phyloP scores from a whole-genome alignment of 2,888 invertebrate genomes.

The Epinotia demarniana region DNA sequence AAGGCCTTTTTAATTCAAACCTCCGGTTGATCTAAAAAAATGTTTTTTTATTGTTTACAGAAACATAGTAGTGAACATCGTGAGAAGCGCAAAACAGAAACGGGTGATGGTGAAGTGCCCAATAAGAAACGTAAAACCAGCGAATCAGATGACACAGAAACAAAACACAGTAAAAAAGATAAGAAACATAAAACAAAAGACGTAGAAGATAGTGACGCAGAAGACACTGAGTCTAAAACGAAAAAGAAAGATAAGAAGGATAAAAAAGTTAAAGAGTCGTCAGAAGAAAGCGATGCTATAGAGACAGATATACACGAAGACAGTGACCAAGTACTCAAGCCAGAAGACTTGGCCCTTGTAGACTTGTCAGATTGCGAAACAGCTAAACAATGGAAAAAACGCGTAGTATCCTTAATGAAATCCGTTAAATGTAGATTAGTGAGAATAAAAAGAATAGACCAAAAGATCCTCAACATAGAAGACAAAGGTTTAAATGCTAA shows the following conservation, averaged over 20 bases:
- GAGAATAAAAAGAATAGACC: constrained; percentile 58
- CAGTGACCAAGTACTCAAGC: constrained; percentile 60
- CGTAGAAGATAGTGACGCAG: constrained; percentile 45
- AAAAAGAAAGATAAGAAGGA: constrained; percentile 47
- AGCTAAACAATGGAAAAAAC: constrained; percentile 64
- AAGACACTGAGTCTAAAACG: constrained; percentile 32
- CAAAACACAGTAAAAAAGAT: constrained; percentile 44
- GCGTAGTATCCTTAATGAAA: constrained; percentile 62
- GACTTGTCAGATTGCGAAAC: constrained; percentile 68
- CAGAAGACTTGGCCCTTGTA: constrained; percentile 64
- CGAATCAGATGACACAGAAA: constrained; percentile 41
- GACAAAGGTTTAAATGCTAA: constrained; percentile 62
- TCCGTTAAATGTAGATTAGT: constrained; percentile 60
- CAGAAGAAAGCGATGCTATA: constrained; percentile 71
- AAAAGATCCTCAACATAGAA: constrained; percentile 69
- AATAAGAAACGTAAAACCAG: constrained; percentile 48
- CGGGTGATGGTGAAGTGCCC: constrained; percentile 43
- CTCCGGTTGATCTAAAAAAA: not conserved
- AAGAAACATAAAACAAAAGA: constrained; percentile 42
- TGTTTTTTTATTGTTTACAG: constrained; percentile 52
- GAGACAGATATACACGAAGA: constrained; percentile 69
- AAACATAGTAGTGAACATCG: constrained; percentile 40
- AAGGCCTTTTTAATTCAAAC: not conserved
- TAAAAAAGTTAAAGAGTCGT: constrained; percentile 44
- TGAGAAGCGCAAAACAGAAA: constrained; percentile 55